Percentiles rank a stretch among this genome's conserved stretches.
These are phyloP conservation scores for Helicoverpa zea DNA, from an alignment of 1,140 invertebrate genomes.

Conservation along the genomic window DNA sequence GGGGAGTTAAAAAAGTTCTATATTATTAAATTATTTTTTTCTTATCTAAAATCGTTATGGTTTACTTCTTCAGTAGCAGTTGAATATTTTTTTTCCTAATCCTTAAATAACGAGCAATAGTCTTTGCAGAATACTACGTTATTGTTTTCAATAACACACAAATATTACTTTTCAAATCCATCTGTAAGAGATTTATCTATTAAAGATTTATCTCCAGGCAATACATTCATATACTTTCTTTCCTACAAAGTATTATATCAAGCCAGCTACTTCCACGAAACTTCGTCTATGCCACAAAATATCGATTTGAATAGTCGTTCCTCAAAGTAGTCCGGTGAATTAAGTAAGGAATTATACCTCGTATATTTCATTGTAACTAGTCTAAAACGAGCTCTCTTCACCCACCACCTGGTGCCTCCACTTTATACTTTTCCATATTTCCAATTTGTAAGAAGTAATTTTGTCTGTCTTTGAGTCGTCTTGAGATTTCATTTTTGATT, in stretches of 20 bases:
- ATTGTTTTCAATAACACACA: no score
- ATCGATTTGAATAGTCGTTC: constrained; percentile 28
- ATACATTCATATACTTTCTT: background rate
- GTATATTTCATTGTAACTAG: constrained; percentile 19
- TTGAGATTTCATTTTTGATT: no score
- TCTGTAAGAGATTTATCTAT: background rate
- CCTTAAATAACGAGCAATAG: no score
- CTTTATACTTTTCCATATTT: constrained; percentile 4
- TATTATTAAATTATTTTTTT: no score
- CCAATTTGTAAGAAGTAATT: constrained; percentile 10
- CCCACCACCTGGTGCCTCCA: constrained; percentile 2
- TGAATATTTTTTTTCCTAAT: no score
- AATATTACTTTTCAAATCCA: no score
- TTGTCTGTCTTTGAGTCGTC: background rate
- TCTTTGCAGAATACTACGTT: no score
- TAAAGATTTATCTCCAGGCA: background rate
- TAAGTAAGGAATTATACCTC: constrained; percentile 4
- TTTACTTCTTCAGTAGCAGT: no score
- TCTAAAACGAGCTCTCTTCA: constrained; percentile 10
- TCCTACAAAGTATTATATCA: background rate
- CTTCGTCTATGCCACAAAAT: background rate
- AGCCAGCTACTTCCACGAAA: background rate
- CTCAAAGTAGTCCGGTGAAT: constrained; percentile 5
- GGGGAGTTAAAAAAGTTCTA: no score
- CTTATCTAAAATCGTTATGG: no score